Percentiles rank a stretch among this genome's conserved stretches.
Evolutionary conservation across 2,888 invertebrate species (phyloP).

Genomic region (Onchidella celtica): DNA sequence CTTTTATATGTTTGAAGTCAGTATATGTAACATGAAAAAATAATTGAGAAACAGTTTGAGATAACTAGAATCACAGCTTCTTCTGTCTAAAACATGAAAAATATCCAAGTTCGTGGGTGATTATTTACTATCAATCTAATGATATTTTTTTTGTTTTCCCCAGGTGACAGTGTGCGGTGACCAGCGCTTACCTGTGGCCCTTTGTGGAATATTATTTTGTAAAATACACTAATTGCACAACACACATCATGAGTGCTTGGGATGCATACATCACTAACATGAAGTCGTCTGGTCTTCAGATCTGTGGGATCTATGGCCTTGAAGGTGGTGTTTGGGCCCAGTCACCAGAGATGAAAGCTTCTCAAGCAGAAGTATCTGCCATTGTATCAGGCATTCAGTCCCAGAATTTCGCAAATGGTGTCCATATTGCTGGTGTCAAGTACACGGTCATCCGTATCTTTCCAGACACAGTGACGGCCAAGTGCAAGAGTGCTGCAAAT

Average conservation of each 20-base stretch:
- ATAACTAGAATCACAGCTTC: no score
- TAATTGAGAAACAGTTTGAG: no score
- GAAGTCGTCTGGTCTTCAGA: constrained; percentile 45
- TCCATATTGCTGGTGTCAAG: constrained; percentile 30
- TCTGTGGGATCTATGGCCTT: constrained; percentile 47
- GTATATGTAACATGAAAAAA: no score
- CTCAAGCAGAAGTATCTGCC: constrained; percentile 38
- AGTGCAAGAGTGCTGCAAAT: constrained; percentile 35
- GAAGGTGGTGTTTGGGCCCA: constrained; percentile 53
- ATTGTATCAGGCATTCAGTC: constrained; percentile 44
- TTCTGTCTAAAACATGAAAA: no score
- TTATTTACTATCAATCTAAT: no score
- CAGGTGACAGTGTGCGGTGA: no score
- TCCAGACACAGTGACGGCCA: constrained; percentile 40
- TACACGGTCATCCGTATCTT: constrained; percentile 36
- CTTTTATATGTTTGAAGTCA: no score
- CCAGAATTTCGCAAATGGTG: constrained; percentile 32
- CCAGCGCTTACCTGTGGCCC: no score
- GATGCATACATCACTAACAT: constrained; percentile 50
- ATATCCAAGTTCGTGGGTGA: no score
- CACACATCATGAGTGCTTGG: constrained; percentile 51
- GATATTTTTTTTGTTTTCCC: no score
- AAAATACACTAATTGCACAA: no score
- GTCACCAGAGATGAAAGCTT: constrained; percentile 34
- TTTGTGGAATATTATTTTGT: no score